These are phyloP conservation scores for Acanthococcus lagerstroemiae DNA, from an alignment of 2,888 invertebrate genomes.

Conservation along the genomic window DNA sequence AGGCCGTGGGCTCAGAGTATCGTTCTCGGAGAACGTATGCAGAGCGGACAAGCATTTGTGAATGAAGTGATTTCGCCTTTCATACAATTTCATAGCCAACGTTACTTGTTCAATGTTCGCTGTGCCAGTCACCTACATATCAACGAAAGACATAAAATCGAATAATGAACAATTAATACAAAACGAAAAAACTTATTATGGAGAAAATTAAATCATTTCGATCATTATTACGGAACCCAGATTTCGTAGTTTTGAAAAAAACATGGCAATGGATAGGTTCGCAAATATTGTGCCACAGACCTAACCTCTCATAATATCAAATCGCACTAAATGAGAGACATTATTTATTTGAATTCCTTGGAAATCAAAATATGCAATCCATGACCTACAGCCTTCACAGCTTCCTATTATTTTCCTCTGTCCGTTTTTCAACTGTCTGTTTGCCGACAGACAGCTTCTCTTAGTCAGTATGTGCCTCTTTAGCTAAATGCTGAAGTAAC, in stretches of 20 bases:
- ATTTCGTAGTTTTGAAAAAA: too few species aligned
- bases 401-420: too few species aligned
- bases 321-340: neutral
- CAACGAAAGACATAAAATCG: neutral
- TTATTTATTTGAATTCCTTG: too few species aligned
- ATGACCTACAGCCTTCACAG: too few species aligned
- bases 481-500: too few species aligned
- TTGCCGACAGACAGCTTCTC: too few species aligned
- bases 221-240: too few species aligned
- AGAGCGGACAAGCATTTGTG: constrained; percentile 58
- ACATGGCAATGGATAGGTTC: neutral
- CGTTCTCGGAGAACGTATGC: constrained; percentile 47
- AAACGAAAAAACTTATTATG: too few species aligned
- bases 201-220: too few species aligned
- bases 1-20: constrained; percentile 46
- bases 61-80: constrained; percentile 49
- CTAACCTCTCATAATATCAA: neutral
- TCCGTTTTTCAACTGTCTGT: too few species aligned
- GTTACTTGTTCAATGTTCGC: constrained; percentile 50
- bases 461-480: too few species aligned
- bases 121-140: constrained; percentile 48
- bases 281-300: neutral
- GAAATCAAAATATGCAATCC: too few species aligned
- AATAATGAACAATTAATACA: neutral
- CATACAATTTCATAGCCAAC: constrained; percentile 50